A percentile compares a stretch with the other conserved stretches of the same genome.
Conservation (phyloP, 2,113 vertebrate species). For the Protomyctophum bolini region DNA sequence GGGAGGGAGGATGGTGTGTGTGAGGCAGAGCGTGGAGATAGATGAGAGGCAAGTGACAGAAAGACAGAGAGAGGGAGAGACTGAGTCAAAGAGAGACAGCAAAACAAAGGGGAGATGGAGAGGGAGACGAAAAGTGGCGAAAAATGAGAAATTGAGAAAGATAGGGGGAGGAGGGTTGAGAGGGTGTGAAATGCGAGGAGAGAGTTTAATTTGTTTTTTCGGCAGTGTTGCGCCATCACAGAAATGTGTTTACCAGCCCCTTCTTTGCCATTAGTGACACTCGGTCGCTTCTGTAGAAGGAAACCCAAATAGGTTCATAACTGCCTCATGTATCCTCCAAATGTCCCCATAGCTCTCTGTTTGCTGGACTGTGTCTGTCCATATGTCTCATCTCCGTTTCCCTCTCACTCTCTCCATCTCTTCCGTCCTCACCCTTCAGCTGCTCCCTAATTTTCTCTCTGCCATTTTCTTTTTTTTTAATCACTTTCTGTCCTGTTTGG, state of each 20-base stretch:
- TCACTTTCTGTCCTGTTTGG: slow-evolving; percentile 23
- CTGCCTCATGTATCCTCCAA: slow-evolving; percentile 77
- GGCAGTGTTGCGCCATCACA: slow-evolving; percentile 67
- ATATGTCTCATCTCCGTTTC: slow-evolving; percentile 60
- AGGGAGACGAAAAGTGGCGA: slow-evolving; percentile 17
- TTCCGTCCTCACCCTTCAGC: slow-evolving; percentile 5
- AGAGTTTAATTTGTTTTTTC: slow-evolving; percentile 75
- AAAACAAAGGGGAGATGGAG: background rate
- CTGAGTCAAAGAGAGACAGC: slow-evolving; percentile 27
- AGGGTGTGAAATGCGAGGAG: slow-evolving; percentile 70
- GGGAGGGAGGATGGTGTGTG: slow-evolving; percentile 9
- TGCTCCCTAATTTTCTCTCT: background rate
- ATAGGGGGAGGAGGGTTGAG: slow-evolving; percentile 65
- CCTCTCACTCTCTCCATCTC: slow-evolving; percentile 28
- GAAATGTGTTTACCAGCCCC: slow-evolving; percentile 78
- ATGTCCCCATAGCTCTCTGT: slow-evolving; percentile 73
- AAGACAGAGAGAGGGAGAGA: slow-evolving; percentile 19
- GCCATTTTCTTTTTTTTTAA: slow-evolving; percentile 7
- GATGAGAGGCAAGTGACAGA: slow-evolving; percentile 13
- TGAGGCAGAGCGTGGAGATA: background rate
- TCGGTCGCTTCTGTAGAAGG: slow-evolving; percentile 68
- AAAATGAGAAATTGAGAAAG: slow-evolving; percentile 60
- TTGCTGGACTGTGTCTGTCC: slow-evolving; percentile 70
- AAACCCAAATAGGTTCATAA: slow-evolving; percentile 75
- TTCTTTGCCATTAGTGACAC: slow-evolving; percentile 77